phyloP scores from a whole-genome alignment of 2,888 invertebrate species.

The Clostera curtula region DNA sequence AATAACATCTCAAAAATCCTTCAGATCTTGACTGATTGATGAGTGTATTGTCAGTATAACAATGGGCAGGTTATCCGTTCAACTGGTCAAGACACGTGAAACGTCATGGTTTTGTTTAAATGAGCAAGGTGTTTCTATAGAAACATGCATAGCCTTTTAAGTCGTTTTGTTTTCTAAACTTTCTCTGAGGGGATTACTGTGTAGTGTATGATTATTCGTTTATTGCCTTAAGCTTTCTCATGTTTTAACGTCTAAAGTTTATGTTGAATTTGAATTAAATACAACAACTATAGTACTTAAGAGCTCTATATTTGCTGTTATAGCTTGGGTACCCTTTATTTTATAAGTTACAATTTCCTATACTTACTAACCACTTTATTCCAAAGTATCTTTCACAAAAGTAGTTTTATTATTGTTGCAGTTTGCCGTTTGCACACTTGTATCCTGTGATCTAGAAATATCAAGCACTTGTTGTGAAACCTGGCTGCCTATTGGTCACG shows the following conservation, averaged over 20 bases:
- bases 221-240: neutral
- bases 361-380: slow-evolving; percentile 1
- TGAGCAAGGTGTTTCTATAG: slow-evolving; percentile 16
- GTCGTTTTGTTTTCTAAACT: slow-evolving; percentile 13
- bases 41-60: slow-evolving; percentile 39
- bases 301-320: no score
- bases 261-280: no score
- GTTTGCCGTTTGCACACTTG: slow-evolving; percentile 31
- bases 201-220: slow-evolving; percentile 1
- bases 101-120: slow-evolving; percentile 23
- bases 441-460: slow-evolving; percentile 53
- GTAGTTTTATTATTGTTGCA: slow-evolving; percentile 27
- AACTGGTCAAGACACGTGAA: slow-evolving; percentile 19
- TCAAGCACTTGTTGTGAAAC: slow-evolving; percentile 55
- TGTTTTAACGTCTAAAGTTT: no score
- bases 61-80: slow-evolving; percentile 34
- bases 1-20: slow-evolving; percentile 23
- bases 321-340: neutral
- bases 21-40: slow-evolving; percentile 33
- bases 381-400: slow-evolving; percentile 4
- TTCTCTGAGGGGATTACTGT: slow-evolving; percentile 13
- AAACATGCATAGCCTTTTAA: slow-evolving; percentile 32
- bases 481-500: slow-evolving; percentile 44
- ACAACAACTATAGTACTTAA: no score
- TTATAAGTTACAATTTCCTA: slow-evolving; percentile 8